phyloP scores from a whole-genome alignment of 2,888 invertebrate species.

The Orthonychiurus folsomi region DNA sequence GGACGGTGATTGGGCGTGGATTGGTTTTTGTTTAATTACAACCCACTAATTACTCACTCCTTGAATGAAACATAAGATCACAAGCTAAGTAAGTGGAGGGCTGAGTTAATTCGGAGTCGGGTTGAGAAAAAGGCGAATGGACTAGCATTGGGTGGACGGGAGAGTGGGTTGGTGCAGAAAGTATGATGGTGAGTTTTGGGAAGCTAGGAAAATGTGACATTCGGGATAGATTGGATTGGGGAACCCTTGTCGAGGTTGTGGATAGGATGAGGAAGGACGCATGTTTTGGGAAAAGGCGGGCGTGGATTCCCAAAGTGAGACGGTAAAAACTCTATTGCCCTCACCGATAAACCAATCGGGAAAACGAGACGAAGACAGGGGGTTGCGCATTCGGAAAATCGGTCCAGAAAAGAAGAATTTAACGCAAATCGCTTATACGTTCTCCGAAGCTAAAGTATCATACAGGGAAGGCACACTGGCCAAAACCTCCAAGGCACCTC shows the following conservation, averaged over 20 bases:
- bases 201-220: neutral
- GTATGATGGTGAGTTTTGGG: neutral
- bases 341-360: constrained; percentile 40
- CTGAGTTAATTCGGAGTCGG: too few species aligned
- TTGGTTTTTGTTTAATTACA: too few species aligned
- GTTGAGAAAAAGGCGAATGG: too few species aligned
- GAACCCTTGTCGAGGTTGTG: neutral
- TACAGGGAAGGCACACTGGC: too few species aligned
- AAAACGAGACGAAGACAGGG: constrained; percentile 39
- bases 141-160: too few species aligned
- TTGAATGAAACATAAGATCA: too few species aligned
- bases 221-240: neutral
- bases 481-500: too few species aligned
- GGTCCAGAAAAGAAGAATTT: constrained; percentile 30
- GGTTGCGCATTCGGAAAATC: constrained; percentile 40
- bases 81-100: too few species aligned
- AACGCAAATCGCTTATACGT: constrained; percentile 30
- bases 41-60: too few species aligned
- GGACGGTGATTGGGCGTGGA: too few species aligned
- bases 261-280: constrained; percentile 28
- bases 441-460: constrained; percentile 28
- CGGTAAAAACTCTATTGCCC: constrained; percentile 41
- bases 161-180: too few species aligned
- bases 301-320: constrained; percentile 40
- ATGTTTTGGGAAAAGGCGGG: constrained; percentile 40